A percentile compares a stretch with the other conserved stretches of the same genome.
phyloP scores from a whole-genome alignment of 2,113 vertebrate genomes.

The Rhinopithecus roxellana region DNA sequence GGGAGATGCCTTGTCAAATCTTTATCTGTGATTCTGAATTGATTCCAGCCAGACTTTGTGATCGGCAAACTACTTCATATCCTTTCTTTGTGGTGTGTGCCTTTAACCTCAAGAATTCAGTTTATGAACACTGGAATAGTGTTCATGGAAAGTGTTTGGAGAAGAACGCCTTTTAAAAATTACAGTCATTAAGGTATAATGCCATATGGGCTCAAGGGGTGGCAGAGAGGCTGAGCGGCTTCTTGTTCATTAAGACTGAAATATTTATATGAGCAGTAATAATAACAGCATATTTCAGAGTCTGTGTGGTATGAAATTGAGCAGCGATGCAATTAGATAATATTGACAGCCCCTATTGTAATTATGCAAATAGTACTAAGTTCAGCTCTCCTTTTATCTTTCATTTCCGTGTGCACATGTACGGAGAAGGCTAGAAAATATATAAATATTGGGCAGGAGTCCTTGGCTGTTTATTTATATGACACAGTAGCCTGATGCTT shows the following conservation, averaged over 20 bases:
- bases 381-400: neutral
- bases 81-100: neutral
- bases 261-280: conserved; percentile 39
- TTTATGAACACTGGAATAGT: neutral
- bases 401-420: neutral
- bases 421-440: neutral
- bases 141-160: neutral
- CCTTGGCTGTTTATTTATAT: conserved; percentile 51
- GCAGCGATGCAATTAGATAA: neutral
- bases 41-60: neutral
- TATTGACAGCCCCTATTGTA: conserved; percentile 16
- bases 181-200: neutral
- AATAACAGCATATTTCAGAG: neutral
- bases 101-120: conserved; percentile 31
- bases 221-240: conserved; percentile 15
- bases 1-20: conserved; percentile 30
- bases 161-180: conserved; percentile 54
- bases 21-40: neutral
- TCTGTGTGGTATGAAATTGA: conserved; percentile 29
- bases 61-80: neutral
- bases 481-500: neutral
- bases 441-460: neutral
- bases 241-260: conserved; percentile 65
- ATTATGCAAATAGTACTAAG: conserved; percentile 12
- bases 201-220: conserved; percentile 47